A percentile compares a stretch with the other conserved stretches of the same genome.
These are phyloP conservation scores for Malthinus flaveolus DNA, from an alignment of 2,888 invertebrate genomes.

Conservation along the genomic window DNA sequence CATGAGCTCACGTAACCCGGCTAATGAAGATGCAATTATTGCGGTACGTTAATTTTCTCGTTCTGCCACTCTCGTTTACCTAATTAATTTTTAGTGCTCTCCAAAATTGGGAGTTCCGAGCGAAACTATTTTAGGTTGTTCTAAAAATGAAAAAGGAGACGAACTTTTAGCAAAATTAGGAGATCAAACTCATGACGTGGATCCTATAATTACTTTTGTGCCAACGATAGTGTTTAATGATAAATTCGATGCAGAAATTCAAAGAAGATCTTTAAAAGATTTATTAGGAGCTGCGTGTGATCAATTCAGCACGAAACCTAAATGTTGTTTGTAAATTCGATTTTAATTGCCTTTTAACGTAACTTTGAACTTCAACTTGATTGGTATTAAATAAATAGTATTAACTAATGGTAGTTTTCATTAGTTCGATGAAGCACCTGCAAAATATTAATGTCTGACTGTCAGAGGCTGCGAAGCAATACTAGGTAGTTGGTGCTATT, in stretches of 20 bases:
- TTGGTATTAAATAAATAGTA: too few relatives aligned
- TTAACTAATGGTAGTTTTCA: too few relatives aligned
- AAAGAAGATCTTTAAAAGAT: constrained; percentile 32
- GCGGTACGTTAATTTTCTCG: background rate
- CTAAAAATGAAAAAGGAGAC: constrained; percentile 40
- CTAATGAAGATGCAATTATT: background rate
- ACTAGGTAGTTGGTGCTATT: too few relatives aligned
- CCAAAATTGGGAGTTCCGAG: constrained; percentile 24
- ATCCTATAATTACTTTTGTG: constrained; percentile 47
- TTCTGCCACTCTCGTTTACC: background rate
- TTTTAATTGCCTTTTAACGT: too few relatives aligned
- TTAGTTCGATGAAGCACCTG: too few relatives aligned
- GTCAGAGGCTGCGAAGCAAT: too few relatives aligned
- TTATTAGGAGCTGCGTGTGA: constrained; percentile 34
- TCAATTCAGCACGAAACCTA: background rate
- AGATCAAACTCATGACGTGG: constrained; percentile 44
- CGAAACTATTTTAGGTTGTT: constrained; percentile 40
- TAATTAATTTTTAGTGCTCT: constrained; percentile 43
- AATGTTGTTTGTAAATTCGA: background rate
- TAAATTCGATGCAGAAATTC: constrained; percentile 29
- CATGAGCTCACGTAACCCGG: constrained; percentile 44
- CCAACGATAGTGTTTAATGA: constrained; percentile 54
- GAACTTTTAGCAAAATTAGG: constrained; percentile 50
- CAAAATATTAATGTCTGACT: too few relatives aligned
- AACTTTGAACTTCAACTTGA: too few relatives aligned